Evolutionary conservation across 2,888 invertebrate species (phyloP).

Genomic region (Stenodera caucasica): DNA sequence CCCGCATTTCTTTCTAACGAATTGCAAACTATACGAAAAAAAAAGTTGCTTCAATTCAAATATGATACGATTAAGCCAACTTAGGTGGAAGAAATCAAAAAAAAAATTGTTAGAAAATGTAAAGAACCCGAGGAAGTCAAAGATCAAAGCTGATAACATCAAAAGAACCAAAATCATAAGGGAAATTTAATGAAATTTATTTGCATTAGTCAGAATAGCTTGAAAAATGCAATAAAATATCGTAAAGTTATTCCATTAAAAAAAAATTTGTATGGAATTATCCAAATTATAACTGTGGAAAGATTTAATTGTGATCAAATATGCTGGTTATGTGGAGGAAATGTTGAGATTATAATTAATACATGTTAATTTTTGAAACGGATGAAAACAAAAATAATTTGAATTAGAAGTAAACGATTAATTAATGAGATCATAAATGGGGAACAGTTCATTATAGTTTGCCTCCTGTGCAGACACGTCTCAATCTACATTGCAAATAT

Average conservation of each 20-base stretch:
- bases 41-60: not conserved
- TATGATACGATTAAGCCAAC: not conserved
- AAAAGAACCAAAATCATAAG: not conserved
- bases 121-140: not conserved
- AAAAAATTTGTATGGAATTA: not conserved
- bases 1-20: too few species aligned
- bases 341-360: too few species aligned
- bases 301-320: not conserved
- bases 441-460: slow-evolving; percentile 23
- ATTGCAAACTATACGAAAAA: too few species aligned
- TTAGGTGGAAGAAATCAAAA: not conserved
- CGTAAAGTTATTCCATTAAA: not conserved
- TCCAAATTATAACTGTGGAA: not conserved
- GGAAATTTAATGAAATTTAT: not conserved
- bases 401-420: slow-evolving; percentile 18
- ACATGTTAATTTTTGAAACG: too few species aligned
- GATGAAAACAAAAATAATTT: slow-evolving; percentile 7
- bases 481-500: slow-evolving; percentile 48
- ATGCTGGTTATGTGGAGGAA: not conserved
- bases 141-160: not conserved
- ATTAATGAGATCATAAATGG: slow-evolving; percentile 19
- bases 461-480: slow-evolving; percentile 22
- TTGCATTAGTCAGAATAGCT: not conserved
- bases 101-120: not conserved
- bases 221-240: not conserved